Evolutionary conservation across 2,797 vertebrate genomes (phyloP), one percentile per base, ranked within the genome.

Genomic region (Prionace glauca): DNA sequence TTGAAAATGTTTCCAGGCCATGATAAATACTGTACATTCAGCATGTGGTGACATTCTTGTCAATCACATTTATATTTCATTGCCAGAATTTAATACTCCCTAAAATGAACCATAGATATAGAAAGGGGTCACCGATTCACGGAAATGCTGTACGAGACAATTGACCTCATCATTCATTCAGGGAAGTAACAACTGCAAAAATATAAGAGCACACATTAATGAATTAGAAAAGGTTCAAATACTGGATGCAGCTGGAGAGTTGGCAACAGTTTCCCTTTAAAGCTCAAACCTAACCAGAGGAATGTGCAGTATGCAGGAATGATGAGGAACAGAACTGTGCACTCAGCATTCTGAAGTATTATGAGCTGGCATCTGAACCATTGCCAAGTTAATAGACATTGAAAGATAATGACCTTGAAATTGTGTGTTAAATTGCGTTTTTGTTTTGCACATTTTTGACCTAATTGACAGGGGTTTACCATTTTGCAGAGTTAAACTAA

Each of bases 391-490:
- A 98, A 98, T 98, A 98, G 98, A 98, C 98, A 98, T 98, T 98
- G 98, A 98, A 98, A 98, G 98, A 98, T 98, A 98, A 98, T 98
- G 98, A 98, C 98, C 98, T 98, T 98, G 98, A 98, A 98, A 98
- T 98, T 98, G 97, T 98, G 98, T 98, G 98, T 98, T 98, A 98
- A 98, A 98, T 98, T 98, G 98, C 97, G 97, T 98, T 98, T 98
- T 98, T 98, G 97, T 97, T 98, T 97, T 97, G 98, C 97, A 98
- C 96, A 95, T 95, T 96, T 96, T 96, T 96, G 96, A 96, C 96
- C 97, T 97, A 96, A 96, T 97, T 95, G 71, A 95, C 69, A 50
- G 45, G 69, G 97, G 96, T 98, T 98, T 98, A 98, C 98, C 98
- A 96, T 96, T 98, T 98, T 98, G 97, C 97, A 98, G 97, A 96